Evolutionary conservation across 2,113 vertebrate species (phyloP), one percentile per base, ranked within the genome.

Genomic region (Pluvianellus socialis): DNA sequence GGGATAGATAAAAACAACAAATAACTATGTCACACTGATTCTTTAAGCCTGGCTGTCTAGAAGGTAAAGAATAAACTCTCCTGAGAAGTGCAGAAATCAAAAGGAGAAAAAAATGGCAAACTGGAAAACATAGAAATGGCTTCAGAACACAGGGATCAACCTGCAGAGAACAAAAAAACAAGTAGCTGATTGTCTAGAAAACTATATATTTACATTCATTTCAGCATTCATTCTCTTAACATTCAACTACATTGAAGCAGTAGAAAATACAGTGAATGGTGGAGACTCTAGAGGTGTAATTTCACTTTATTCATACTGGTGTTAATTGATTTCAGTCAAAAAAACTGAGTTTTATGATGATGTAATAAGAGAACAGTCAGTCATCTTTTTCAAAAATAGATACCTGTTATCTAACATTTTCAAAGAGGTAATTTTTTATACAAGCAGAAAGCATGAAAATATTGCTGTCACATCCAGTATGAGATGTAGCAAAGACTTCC

Each of bases 1-100:
- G 27, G 45, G 62, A 79, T 33, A 87, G 80, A 87, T 87, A 91
- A 89, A 96, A 94, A 18, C 45, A 91, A 83, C 80, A 91, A 74
- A 59, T 53, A 93, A 79, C 52, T 65, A 32, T 80, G 80, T 91
- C 65, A 79, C 53, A 75, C 80, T 62, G 62, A 90, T 93, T 95
- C 81, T 88, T 92, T 94, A 91, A 93, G 49, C 65, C 26, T 68
- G 40, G 21, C 20, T 85, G 40, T 88, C 84, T 85, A 75, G 73
- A 89, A 91, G 23, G 85, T 61, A 53, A 94, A 79, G 52, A 85
- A 61, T 15, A 82, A 95, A 55, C 23, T 5, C 30, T 74, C 10
- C 28, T 67, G 73, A 95, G 52, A 89, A 87, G 30, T 24, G 23
- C 2, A 87, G 53, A 79, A 95, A 82, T 89, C 58, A 75, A 91